Conservation (phyloP, 2,888 invertebrate genomes). For the Meteorus cinctellus region DNA sequence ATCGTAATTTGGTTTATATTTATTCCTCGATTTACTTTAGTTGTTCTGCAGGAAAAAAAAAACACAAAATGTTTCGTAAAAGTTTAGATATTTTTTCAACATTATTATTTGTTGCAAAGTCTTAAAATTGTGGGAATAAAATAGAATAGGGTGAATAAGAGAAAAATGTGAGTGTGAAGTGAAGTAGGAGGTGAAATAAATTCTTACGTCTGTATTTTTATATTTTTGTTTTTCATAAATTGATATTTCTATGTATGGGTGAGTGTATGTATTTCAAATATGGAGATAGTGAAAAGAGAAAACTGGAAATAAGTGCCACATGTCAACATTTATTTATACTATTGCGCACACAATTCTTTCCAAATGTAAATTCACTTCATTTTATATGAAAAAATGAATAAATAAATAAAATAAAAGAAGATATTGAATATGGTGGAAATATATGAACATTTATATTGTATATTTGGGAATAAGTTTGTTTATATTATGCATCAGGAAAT, state of each 20-base stretch:
- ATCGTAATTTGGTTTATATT: no score
- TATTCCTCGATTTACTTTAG: no score
- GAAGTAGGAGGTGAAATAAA: no score
- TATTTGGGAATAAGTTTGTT: neutral
- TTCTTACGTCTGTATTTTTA: no score
- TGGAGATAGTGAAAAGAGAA: neutral
- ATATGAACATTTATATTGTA: no score
- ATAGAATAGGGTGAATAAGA: neutral
- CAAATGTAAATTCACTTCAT: slow-evolving; percentile 9
- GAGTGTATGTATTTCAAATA: neutral
- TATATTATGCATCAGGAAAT: neutral
- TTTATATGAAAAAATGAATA: slow-evolving; percentile 20
- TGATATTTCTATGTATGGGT: neutral
- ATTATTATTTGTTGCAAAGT: neutral
- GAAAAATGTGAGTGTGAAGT: no score
- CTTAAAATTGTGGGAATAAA: neutral
- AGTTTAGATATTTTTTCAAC: neutral
- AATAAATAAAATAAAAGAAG: slow-evolving; percentile 4
- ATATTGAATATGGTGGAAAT: neutral
- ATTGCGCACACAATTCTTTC: slow-evolving; percentile 3
- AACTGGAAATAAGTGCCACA: neutral
- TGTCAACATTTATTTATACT: slow-evolving; percentile 5
- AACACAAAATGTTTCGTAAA: no score
- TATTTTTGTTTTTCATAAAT: slow-evolving; percentile 1
- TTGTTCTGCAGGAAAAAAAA: no score